These are phyloP conservation scores for Larimichthys polyactis DNA, from an alignment of 2,113 vertebrate genomes.

Conservation along the genomic window DNA sequence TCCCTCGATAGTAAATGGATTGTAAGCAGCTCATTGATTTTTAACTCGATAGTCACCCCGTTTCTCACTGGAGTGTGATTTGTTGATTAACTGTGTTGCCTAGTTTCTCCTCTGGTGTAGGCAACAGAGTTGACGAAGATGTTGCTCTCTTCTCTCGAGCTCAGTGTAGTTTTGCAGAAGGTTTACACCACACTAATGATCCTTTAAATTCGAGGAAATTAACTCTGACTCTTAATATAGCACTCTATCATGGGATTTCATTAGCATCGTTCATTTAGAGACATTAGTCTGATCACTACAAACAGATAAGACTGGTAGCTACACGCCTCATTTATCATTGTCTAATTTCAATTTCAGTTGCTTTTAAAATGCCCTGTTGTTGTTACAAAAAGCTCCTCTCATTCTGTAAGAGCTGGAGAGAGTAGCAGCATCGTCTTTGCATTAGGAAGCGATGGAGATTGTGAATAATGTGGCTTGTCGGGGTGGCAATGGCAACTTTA, in stretches of 20 bases:
- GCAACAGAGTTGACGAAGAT: not conserved
- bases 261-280: conserved; percentile 23
- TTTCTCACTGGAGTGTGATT: conserved; percentile 29
- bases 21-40: conserved; percentile 60
- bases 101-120: conserved; percentile 24
- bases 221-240: conserved; percentile 10
- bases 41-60: conserved; percentile 36
- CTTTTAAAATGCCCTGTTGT: conserved; percentile 12
- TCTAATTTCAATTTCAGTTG: not conserved
- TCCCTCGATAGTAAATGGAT: conserved; percentile 34
- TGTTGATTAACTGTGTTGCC: conserved; percentile 34
- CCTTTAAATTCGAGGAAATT: not conserved
- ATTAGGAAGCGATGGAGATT: not conserved
- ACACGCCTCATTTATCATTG: conserved; percentile 2
- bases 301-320: conserved; percentile 13
- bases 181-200: not conserved
- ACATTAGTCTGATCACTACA: conserved; percentile 39
- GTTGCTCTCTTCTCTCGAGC: not conserved
- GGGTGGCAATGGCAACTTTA: no score
- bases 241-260: conserved; percentile 6
- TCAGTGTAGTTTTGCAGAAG: not conserved
- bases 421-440: not conserved
- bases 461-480: not conserved
- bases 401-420: not conserved
- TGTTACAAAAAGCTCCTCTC: not conserved